These are phyloP conservation scores for Uromys caudimaculatus DNA, from an alignment of 2,797 vertebrate species.

Conservation along the genomic window DNA sequence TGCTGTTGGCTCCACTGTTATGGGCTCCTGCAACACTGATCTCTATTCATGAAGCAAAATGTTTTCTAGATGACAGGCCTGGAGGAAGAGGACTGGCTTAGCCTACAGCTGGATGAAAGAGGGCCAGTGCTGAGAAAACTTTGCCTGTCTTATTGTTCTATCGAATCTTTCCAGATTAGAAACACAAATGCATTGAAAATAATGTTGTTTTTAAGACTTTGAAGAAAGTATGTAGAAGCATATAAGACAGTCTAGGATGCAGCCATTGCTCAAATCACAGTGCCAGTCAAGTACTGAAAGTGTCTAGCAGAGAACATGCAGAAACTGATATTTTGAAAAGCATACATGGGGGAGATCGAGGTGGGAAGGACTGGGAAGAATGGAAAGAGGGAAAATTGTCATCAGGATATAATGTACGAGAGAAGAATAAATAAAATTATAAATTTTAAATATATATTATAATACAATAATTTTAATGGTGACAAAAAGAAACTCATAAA, in stretches of 20 bases:
- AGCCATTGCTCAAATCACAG: conserved; percentile 9
- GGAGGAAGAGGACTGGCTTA: not conserved
- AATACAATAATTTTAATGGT: not conserved
- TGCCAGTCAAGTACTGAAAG: not conserved
- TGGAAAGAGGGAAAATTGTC: not conserved
- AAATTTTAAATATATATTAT: not conserved
- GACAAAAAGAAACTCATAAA: not conserved
- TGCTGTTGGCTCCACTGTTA: not conserved
- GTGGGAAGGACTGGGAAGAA: not conserved
- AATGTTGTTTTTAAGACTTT: conserved; percentile 28
- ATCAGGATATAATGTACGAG: not conserved
- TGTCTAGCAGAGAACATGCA: not conserved
- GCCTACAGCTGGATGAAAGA: not conserved
- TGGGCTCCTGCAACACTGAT: not conserved
- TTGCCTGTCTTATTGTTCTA: not conserved
- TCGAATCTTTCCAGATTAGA: conserved; percentile 55
- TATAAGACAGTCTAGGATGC: not conserved
- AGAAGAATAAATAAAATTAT: not conserved
- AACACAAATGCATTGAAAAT: conserved; percentile 50
- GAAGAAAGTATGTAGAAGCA: conserved; percentile 32
- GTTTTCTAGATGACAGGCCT: not conserved
- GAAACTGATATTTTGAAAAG: conserved; percentile 19
- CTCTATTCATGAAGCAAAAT: not conserved
- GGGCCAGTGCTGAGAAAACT: not conserved
- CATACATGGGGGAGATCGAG: not conserved